Base-by-base conservation (phyloP, 2,888 invertebrate species). In the Ichneumoninae sp. region DNA sequence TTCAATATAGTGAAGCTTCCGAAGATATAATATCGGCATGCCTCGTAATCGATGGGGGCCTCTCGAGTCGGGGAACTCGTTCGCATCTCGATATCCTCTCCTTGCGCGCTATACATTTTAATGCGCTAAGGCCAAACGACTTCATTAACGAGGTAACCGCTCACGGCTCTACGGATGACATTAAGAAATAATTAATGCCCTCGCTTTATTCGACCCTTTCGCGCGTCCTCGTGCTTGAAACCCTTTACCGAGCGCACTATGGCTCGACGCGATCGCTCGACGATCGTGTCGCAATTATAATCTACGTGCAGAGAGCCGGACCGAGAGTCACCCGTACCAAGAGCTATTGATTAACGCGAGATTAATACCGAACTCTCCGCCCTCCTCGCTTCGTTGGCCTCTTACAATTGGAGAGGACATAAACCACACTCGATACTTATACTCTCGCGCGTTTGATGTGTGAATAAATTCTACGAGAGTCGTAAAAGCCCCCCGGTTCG, bases 281-380 rank as follows among this genome's bases (percentile, higher is more conserved):
- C 71, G 76, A 84, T 82, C 83, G 80, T 60, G 75, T 85, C 72
- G 86, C 83, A 86, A 87, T 87, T 85, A 83, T 84, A 84, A 82
- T 86, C 84, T 75, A 77, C 62, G 65, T 52, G 60, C 80, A 22
- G 82, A 81, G 69, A 57, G 76, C 68, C 76, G 71, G 70, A 60
- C 8, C 57, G 57, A 60, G 60, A 22, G 54, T 54, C 30, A 2
- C 62, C 30, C 50, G 50, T 65, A 65, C 22, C 19, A 36, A 50
- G 70, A 74, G 79, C 69, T 65, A 84, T 84, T 84, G 86, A 86
- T 86, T 83, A 83, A 80, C 80, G 77, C 33, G 70, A 80, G 75
- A 86, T 86, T 82, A 81, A 83, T 71, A 69, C 19, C 36, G 47
- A 36, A 36, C 62, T 22, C 57, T 57, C 19, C 8, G 40, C 50